Evolutionary conservation across 2,113 vertebrate species (phyloP).

Genomic region (Paradoxurus hermaphroditus): DNA sequence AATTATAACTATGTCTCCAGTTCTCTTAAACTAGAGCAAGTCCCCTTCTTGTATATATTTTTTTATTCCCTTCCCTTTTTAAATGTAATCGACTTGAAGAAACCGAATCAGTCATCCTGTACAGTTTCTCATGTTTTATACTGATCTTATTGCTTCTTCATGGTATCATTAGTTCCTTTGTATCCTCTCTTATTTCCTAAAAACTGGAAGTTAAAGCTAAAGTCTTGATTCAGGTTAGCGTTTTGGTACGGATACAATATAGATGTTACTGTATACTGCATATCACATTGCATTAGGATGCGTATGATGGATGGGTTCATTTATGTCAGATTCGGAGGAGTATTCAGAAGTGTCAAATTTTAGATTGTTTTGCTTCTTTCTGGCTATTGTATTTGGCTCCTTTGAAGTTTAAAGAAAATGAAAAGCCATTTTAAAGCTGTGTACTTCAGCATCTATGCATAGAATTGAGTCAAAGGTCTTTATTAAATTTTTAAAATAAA

Average conservation of each 20-base stretch:
- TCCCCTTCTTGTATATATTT: neutral
- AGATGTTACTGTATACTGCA: neutral
- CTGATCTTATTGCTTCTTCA: neutral
- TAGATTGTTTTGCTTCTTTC: neutral
- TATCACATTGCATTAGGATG: neutral
- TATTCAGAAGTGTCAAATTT: neutral
- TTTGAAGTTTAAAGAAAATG: neutral
- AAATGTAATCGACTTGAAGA: neutral
- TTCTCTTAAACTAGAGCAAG: slow-evolving; percentile 8
- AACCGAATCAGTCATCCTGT: neutral
- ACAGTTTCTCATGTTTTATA: neutral
- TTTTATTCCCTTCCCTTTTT: neutral
- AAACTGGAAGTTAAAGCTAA: neutral
- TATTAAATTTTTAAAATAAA: neutral
- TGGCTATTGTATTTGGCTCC: neutral
- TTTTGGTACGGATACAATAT: neutral
- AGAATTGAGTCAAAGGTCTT: neutral
- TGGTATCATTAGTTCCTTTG: neutral
- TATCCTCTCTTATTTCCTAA: neutral
- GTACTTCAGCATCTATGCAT: neutral
- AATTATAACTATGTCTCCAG: neutral
- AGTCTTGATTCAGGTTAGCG: neutral
- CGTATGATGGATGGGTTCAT: neutral
- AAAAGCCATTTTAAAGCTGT: neutral
- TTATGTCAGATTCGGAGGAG: neutral